Percentiles rank a stretch among this genome's conserved stretches.
Evolutionary conservation across 2,888 invertebrate genomes (phyloP).

Genomic region (Diaphora mendica): DNA sequence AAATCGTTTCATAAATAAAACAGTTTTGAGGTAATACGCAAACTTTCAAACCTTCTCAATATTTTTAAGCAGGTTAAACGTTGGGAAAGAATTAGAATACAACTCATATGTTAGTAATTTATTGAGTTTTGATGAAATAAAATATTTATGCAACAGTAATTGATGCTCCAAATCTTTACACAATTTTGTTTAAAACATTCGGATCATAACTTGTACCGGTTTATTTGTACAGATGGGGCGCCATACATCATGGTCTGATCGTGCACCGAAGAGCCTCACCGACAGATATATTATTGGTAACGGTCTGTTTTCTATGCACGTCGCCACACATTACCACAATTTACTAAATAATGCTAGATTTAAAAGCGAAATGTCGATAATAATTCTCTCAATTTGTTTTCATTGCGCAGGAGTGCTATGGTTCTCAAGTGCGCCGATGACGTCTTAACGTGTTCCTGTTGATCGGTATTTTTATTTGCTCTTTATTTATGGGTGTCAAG

Average conservation of each 20-base stretch:
- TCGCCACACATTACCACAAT: constrained; percentile 74
- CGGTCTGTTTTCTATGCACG: constrained; percentile 74
- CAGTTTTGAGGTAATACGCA: too few species aligned
- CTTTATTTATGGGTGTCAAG: constrained; percentile 66
- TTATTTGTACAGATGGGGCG: constrained; percentile 72
- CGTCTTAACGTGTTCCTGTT: constrained; percentile 55
- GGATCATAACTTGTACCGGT: constrained; percentile 60
- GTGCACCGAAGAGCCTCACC: constrained; percentile 52
- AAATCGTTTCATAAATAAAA: too few species aligned
- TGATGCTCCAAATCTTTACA: neutral
- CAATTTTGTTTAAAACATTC: constrained; percentile 23
- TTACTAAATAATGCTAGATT: constrained; percentile 73
- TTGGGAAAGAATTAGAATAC: neutral
- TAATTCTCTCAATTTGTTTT: constrained; percentile 74
- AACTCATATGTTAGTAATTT: neutral
- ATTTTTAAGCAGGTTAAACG: neutral
- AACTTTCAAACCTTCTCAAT: too few species aligned
- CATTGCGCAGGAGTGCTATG: constrained; percentile 47
- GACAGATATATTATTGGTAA: constrained; percentile 66
- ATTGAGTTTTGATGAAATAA: constrained; percentile 20
- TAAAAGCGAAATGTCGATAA: constrained; percentile 60
- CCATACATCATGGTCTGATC: constrained; percentile 51
- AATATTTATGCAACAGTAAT: constrained; percentile 33
- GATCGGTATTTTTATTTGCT: constrained; percentile 56
- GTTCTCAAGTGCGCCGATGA: constrained; percentile 56